phyloP scores from a whole-genome alignment of 2,888 invertebrate genomes.

The Tetragonisca angustula region DNA sequence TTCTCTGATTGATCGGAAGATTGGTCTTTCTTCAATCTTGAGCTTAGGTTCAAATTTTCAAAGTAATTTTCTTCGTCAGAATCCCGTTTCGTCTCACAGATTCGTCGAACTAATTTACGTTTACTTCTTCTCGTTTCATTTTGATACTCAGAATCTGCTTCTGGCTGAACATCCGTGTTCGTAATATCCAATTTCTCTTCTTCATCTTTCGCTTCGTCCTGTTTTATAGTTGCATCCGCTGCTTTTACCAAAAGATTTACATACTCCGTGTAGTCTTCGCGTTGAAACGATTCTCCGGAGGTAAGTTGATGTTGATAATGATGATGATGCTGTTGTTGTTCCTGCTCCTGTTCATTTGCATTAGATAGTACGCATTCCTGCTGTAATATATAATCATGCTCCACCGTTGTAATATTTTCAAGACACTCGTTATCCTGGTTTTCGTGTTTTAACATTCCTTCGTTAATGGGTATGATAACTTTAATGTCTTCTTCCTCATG shows the following conservation, averaged over 20 bases:
- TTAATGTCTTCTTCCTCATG: slow-evolving; percentile 20
- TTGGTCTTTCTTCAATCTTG: slow-evolving; percentile 76
- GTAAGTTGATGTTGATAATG: slow-evolving; percentile 33
- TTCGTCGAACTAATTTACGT: slow-evolving; percentile 67
- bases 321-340: slow-evolving; percentile 1
- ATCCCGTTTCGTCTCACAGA: slow-evolving; percentile 44
- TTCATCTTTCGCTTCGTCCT: background rate
- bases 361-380: slow-evolving; percentile 66
- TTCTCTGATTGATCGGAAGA: slow-evolving; percentile 75
- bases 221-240: slow-evolving; percentile 20
- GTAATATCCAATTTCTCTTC: background rate
- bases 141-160: slow-evolving; percentile 38
- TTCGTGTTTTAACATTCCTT: slow-evolving; percentile 45
- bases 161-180: slow-evolving; percentile 1
- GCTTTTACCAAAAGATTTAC: slow-evolving; percentile 41
- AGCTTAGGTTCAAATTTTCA: slow-evolving; percentile 81
- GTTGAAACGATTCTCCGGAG: slow-evolving; percentile 53
- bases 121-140: slow-evolving; percentile 75
- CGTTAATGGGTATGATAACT: slow-evolving; percentile 12
- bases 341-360: slow-evolving; percentile 10
- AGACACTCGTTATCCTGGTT: slow-evolving; percentile 37
- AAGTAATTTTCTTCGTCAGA: slow-evolving; percentile 81
- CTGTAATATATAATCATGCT: slow-evolving; percentile 77
- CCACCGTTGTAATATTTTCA: slow-evolving; percentile 70
- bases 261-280: slow-evolving; percentile 45